Evolutionary conservation across 2,113 vertebrate species (phyloP), one percentile per base, ranked within the genome.

Genomic region (Poicephalus meyeri): DNA sequence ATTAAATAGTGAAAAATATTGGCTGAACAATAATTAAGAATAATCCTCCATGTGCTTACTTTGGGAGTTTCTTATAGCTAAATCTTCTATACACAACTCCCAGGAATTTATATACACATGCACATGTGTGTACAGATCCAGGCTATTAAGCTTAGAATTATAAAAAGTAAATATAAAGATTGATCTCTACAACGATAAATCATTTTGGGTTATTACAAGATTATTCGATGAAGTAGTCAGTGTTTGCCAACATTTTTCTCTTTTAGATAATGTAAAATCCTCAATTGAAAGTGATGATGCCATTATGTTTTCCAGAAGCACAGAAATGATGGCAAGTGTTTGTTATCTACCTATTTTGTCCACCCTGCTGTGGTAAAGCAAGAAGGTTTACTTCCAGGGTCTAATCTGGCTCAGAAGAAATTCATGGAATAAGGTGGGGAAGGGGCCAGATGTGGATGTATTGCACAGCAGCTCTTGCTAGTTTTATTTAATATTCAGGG

Each of bases 391-490:
- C 6, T 61, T 85, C 56, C 35, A 55, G 55, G 5, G 12, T 56
- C 25, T 52, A 16, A 68, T 29, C 24, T 47, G 20, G 10, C 58
- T 68, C 46, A 55, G 28, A 24, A 42, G 46, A 85, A 94, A 69
- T 2, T 65, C 14, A 44, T 29, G 14, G 33, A 87, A 44, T 28
- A 2, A 23, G n/a, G 35, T 1, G 14, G 16, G 2, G 6, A 18
- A 10, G 41, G 24, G 6, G 0, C 16, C 53, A 39, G 21, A 46
- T 39, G 23, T n/a, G 46, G 4, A 29, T 31, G 10, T 13, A 23
- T 11, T 72, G 19, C 55, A 61, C 14, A 80, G 39, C 29, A 69
- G 17, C 7, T 66, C 14, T 72, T 0, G 0, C 6, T 12, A 39
- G 5, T 46, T 92, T 47, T 35, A n/a, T 8, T 9, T 64, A 24